A percentile compares a stretch with the other conserved stretches of the same genome.
phyloP scores from a whole-genome alignment of 2,113 vertebrate genomes.

The Apeltes quadracus region DNA sequence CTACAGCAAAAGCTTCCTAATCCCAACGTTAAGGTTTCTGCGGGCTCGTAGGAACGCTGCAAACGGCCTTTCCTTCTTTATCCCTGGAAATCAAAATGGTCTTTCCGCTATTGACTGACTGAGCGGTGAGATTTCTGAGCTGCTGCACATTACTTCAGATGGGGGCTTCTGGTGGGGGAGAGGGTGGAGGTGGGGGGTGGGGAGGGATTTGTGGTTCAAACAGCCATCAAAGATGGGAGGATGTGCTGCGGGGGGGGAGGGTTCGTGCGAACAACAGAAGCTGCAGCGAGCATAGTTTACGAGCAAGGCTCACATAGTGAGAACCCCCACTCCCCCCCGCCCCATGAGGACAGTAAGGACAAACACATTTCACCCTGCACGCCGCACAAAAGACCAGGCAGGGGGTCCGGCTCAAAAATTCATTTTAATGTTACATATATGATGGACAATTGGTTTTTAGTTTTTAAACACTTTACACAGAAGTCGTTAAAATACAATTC shows the following conservation, averaged over 20 bases:
- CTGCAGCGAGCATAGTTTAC: slow-evolving; percentile 45
- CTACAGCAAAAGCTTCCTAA: slow-evolving; percentile 9
- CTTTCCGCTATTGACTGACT: slow-evolving; percentile 49
- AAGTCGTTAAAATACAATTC: no score
- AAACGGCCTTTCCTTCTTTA: slow-evolving; percentile 40
- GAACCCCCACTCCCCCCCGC: slow-evolving; percentile 28
- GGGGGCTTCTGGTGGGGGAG: slow-evolving; percentile 17
- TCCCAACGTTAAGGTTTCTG: background rate
- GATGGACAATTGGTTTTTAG: background rate
- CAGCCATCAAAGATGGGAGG: slow-evolving; percentile 57
- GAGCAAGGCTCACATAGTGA: slow-evolving; percentile 33
- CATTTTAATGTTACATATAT: background rate
- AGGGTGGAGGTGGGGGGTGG: slow-evolving; percentile 12
- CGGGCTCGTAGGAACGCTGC: slow-evolving; percentile 3
- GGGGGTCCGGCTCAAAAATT: background rate
- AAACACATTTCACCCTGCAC: slow-evolving; percentile 35
- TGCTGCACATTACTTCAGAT: slow-evolving; percentile 53
- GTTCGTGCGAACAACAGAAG: slow-evolving; percentile 59
- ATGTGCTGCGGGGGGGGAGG: slow-evolving; percentile 4
- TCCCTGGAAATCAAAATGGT: slow-evolving; percentile 55
- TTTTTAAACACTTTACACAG: no score
- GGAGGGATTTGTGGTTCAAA: slow-evolving; percentile 61
- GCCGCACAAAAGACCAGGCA: background rate
- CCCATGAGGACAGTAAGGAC: slow-evolving; percentile 2
- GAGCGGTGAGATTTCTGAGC: slow-evolving; percentile 46